phyloP scores from a whole-genome alignment of 1,140 invertebrate species.

The Ceratosolen fusciceps region DNA sequence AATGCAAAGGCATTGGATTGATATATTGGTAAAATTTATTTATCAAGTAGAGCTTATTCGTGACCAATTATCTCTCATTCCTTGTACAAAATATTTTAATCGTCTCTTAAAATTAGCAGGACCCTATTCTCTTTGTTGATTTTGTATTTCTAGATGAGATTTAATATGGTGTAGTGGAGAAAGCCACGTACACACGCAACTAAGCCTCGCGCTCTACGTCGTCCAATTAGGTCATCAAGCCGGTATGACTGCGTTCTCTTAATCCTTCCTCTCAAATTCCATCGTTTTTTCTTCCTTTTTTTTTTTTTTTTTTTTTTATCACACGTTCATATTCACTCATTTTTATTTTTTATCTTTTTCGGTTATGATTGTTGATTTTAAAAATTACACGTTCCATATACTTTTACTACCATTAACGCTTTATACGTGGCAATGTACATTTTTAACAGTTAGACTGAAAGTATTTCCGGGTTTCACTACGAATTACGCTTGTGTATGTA shows the following conservation, averaged over 20 bases:
- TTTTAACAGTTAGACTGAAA: background rate
- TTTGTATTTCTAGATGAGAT: conserved; percentile 50
- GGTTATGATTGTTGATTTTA: background rate
- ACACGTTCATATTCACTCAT: conserved; percentile 20
- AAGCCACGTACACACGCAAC: conserved; percentile 56
- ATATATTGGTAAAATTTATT: no score
- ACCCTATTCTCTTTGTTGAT: no score
- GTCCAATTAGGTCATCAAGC: conserved; percentile 61
- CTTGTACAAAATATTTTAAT: no score
- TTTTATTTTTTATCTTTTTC: conserved; percentile 32
- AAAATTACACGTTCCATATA: background rate
- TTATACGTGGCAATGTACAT: background rate
- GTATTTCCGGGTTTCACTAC: conserved; percentile 10
- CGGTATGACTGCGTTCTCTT: conserved; percentile 32
- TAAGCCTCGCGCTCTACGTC: conserved; percentile 50
- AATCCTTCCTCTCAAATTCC: conserved; percentile 45
- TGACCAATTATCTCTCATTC: no score
- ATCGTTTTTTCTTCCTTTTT: conserved; percentile 40
- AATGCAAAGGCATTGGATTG: no score
- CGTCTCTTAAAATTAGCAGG: no score
- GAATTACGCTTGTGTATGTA: background rate
- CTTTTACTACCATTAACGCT: conserved; percentile 4
- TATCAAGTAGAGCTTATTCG: no score
- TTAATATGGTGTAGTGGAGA: conserved; percentile 56
- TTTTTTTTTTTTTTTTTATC: conserved; percentile 34